Evolutionary conservation across 2,113 vertebrate species (phyloP), one percentile per base, ranked within the genome.

Genomic region (Halichoerus grypus): DNA sequence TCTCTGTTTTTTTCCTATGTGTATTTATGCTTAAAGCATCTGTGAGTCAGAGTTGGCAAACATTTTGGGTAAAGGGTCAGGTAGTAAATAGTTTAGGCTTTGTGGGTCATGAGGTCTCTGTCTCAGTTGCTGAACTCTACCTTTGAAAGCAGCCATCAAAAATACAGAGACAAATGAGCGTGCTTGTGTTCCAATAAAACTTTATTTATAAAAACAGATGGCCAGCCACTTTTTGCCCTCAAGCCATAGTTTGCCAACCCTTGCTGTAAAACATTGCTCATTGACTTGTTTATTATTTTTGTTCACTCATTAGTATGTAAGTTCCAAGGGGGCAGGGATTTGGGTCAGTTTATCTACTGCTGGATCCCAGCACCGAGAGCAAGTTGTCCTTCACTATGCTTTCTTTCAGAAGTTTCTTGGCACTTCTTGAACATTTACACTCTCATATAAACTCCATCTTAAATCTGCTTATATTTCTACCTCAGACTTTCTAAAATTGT

Each of bases 401-500:
- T 88, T 31, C n/a, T 71, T 77, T 36, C 21, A 19, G 18, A 79
- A 55, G 31, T 63, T 79, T 82, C 53, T 16, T 79, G 31, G 72
- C 22, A 71, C 7, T 82, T 91, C 28, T 39, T 84, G 22, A 86
- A 18, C 55, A 72, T 77, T 69, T 67, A 61, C 16, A 51, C 16
- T 57, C 18, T 85, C 10, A 4, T 63, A 39, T 91, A 63, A 86
- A 81, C 26, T 83, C 3, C 82, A 15, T 26, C 33, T 72, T 87
- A 89, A 59, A 95, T 83, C 14, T 89, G 18, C 10, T 88, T 26
- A 5, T 86, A 63, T 79, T 95, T 79, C 59, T 87, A 51, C 36
- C 24, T 92, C 46, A 91, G 69, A 90, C 85, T 26, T 53, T 96
- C 36, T 77, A 65, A 90, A 84, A 82, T 46, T 46, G 31, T 88